Conservation (phyloP, 2,888 invertebrate species). For the Nomada lathburiana region DNA sequence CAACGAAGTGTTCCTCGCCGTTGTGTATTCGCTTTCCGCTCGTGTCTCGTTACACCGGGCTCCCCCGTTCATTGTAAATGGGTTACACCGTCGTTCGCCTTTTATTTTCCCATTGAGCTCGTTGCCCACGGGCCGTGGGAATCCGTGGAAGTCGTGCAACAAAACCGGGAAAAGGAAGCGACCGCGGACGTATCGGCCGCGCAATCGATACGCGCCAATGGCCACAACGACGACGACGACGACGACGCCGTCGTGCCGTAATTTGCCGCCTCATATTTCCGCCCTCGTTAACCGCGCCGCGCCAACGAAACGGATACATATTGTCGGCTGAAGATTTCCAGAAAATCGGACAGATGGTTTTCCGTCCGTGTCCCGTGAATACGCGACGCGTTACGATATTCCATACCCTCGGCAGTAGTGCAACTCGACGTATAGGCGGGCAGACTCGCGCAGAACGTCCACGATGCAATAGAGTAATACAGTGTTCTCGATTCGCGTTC, state of each 20-base stretch:
- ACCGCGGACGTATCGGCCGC: constrained; percentile 50
- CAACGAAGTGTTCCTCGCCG: too few species aligned
- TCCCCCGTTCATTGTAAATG: constrained; percentile 39
- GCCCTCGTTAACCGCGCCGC: constrained; percentile 51
- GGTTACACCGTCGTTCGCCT: constrained; percentile 8
- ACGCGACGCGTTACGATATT: not conserved
- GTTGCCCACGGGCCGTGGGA: constrained; percentile 38
- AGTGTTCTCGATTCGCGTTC: too few species aligned
- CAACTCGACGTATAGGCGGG: constrained; percentile 36
- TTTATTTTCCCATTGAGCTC: constrained; percentile 44
- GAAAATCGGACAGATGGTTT: constrained; percentile 50
- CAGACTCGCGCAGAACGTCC: too few species aligned
- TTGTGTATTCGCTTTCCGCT: not conserved
- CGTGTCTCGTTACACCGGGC: constrained; percentile 41
- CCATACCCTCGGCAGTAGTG: not conserved
- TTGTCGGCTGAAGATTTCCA: constrained; percentile 45
- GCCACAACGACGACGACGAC: constrained; percentile 36
- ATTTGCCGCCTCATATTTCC: constrained; percentile 58
- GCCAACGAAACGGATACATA: constrained; percentile 11
- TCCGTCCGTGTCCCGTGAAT: constrained; percentile 6
- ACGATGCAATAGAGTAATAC: too few species aligned
- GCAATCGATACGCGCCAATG: constrained; percentile 53
- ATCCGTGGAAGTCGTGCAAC: constrained; percentile 35
- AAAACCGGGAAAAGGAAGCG: constrained; percentile 26
- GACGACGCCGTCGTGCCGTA: constrained; percentile 31